Percentiles rank a stretch among this genome's conserved stretches.
Conservation (phyloP, 2,888 invertebrate genomes). For the Mythimna loreyi region DNA sequence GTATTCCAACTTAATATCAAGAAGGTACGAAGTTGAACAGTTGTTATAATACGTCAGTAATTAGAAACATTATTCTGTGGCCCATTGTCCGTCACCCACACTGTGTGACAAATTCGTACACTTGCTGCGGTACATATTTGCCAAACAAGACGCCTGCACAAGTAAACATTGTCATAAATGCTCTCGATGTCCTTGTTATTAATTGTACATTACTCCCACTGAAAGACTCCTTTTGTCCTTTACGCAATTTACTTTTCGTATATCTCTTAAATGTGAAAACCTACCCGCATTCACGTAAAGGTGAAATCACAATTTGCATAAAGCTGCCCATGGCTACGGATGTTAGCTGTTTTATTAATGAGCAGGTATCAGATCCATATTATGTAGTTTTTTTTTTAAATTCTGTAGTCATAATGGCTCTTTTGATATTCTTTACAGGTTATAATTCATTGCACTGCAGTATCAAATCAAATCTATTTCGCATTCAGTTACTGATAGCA, state of each 20-base stretch:
- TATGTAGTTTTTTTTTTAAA: conserved; percentile 10
- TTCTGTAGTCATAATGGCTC: conserved; percentile 12
- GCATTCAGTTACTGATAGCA: neutral
- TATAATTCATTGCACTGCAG: neutral
- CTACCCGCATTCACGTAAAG: conserved; percentile 29
- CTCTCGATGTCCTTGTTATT: conserved; percentile 75
- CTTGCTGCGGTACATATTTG: conserved; percentile 68
- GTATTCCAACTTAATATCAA: neutral
- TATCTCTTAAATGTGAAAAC: conserved; percentile 7
- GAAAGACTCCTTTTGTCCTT: conserved; percentile 36
- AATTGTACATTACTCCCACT: conserved; percentile 73
- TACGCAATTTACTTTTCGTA: conserved; percentile 10
- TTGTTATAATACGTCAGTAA: conserved; percentile 69
- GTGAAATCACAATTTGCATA: conserved; percentile 50
- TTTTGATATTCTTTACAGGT: neutral
- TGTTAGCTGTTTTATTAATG: conserved; percentile 25
- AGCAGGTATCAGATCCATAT: conserved; percentile 14
- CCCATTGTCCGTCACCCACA: conserved; percentile 78
- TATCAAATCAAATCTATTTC: neutral
- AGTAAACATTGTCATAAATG: conserved; percentile 68
- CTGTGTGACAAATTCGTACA: conserved; percentile 65
- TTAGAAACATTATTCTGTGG: conserved; percentile 67
- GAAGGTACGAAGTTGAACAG: conserved; percentile 57
- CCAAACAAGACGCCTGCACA: conserved; percentile 77
- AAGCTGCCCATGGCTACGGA: conserved; percentile 37